Conservation (phyloP, 2,113 vertebrate species). For the Monarcha castaneiventris region DNA sequence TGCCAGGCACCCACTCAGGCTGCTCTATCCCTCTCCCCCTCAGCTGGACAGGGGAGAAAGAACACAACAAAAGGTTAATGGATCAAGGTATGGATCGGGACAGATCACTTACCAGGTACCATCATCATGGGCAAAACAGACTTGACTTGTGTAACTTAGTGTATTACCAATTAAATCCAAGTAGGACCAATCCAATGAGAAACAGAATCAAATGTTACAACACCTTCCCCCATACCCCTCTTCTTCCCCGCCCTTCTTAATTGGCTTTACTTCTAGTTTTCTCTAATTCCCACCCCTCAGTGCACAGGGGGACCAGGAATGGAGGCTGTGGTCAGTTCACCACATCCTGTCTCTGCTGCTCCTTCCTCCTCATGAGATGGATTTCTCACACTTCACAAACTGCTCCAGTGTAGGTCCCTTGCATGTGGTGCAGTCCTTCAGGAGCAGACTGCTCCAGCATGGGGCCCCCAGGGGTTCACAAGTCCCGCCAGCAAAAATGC, state of each 20-base stretch:
- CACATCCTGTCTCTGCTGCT: neutral
- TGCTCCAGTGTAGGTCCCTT: neutral
- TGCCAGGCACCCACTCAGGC: neutral
- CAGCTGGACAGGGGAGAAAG: neutral
- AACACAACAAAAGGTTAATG: neutral
- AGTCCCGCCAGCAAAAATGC: neutral
- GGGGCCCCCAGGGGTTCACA: fast-evolving
- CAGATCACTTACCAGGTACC: neutral
- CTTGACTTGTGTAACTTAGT: neutral
- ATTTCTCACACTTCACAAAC: neutral
- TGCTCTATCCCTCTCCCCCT: neutral
- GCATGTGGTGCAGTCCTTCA: neutral
- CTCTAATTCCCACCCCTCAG: neutral
- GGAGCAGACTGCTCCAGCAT: neutral
- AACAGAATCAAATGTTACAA: neutral
- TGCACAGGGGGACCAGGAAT: fast-evolving
- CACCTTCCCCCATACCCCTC: fast-evolving
- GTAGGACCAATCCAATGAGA: neutral
- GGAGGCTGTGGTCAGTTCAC: neutral
- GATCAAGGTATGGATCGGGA: neutral
- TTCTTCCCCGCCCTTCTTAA: neutral
- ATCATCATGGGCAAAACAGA: fast-evolving
- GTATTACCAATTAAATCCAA: neutral
- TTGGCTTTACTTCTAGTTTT: neutral
- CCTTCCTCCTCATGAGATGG: fast-evolving